Base-by-base conservation (phyloP, 2,113 vertebrate species). In the Syngnathoides biaculeatus region DNA sequence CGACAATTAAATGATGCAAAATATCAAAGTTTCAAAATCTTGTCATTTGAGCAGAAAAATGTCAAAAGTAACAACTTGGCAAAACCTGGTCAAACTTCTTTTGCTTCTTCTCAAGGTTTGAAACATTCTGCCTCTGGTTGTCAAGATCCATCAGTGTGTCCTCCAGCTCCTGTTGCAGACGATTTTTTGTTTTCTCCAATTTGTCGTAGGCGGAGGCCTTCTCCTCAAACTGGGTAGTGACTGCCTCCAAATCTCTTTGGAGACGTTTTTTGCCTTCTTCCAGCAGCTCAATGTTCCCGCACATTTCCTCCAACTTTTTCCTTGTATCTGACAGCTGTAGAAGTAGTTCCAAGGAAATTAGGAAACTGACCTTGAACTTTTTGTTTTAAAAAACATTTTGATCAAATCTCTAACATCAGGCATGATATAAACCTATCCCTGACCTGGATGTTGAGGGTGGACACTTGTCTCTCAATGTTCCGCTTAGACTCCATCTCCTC, bases 61-160 rank as follows among this genome's bases (percentile, higher is more conserved):
- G 47, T 30, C 47, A 53, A 38, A n/a, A 64, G 48, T 12, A 53
- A 55, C 5, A 42, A 45, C 8, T 50, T 65, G 1, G 40, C 10
- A 43, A 57, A n/a, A 95, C 96, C 95, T 98, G 96, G 72, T 98
- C 96, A 68, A 98, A 98, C 82, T 98, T 98, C 89, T 95, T 96
- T 90, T 98, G 96, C 84, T 96, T 98, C 91, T 98, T 98, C 84
- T 98, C 96, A 84, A 98, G 84, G 84, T 94, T 98, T 68, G 96
- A 98, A 74, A 98, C 95, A 35, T 94, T 91, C 80, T 98, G 95
- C 27, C 95, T 92, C 87, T 98, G 96, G 89, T 94, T 96, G 86
- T 98, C 96, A 75, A 98, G 86, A 77, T 98, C 96, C 10, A 98
- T 93, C 15, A 95, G 75, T 7, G 97, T 90, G 72, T 98, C 96